Conservation (phyloP, 2,113 vertebrate species). For the Formicarius rufipectus region DNA sequence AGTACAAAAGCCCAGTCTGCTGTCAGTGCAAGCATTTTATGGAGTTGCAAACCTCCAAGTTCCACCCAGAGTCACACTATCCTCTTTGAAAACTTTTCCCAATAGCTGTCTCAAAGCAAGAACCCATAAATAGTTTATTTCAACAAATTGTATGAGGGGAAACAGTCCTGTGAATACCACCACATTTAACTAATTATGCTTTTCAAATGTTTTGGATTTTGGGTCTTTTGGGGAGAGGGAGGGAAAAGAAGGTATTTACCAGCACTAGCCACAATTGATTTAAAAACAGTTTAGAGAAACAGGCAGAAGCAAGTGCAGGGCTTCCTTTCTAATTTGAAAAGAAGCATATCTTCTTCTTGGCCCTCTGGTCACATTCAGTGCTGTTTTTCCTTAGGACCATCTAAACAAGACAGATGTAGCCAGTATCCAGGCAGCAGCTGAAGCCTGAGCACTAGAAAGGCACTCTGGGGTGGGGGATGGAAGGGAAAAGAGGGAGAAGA, state of each 20-base stretch:
- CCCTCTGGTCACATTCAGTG: constrained; percentile 40
- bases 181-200: constrained; percentile 13
- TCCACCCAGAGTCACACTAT: neutral
- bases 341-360: constrained; percentile 5
- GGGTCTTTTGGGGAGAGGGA: neutral
- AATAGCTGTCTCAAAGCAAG: neutral
- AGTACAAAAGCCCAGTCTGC: neutral
- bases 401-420: constrained; percentile 57
- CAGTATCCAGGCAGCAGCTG: constrained; percentile 60
- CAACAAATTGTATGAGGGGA: neutral
- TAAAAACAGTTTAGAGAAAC: constrained; percentile 30
- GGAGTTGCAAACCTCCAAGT: neutral
- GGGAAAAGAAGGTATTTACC: neutral
- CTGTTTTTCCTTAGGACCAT: constrained; percentile 54
- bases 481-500: constrained; percentile 44
- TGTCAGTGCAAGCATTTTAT: neutral
- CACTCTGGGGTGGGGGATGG: constrained; percentile 53
- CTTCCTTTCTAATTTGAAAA: constrained; percentile 48
- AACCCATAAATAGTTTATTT: neutral
- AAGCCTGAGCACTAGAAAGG: constrained; percentile 41
- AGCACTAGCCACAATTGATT: constrained; percentile 18
- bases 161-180: neutral
- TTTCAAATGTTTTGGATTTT: constrained; percentile 10
- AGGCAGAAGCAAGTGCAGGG: constrained; percentile 37
- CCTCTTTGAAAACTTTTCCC: neutral